phyloP scores from a whole-genome alignment of 2,797 vertebrate genomes.

The Cuniculus paca region DNA sequence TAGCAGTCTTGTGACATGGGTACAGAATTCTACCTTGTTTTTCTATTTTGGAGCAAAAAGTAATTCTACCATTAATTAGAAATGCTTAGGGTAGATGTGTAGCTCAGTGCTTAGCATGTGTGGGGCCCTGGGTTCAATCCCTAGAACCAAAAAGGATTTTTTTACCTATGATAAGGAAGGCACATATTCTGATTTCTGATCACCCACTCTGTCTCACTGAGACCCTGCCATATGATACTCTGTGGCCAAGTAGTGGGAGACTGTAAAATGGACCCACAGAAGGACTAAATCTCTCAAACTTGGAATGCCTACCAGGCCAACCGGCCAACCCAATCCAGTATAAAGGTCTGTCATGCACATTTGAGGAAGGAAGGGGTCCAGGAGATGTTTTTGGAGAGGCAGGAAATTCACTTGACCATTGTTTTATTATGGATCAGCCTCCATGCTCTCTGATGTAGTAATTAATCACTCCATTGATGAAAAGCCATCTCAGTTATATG shows the following conservation, averaged over 20 bases:
- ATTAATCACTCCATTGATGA: conserved; percentile 67
- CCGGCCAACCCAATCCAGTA: background rate
- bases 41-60: background rate
- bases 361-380: background rate
- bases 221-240: background rate
- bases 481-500: conserved; percentile 32
- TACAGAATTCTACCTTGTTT: background rate
- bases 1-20: background rate
- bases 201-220: background rate
- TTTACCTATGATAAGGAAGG: background rate
- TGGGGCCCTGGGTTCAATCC: background rate
- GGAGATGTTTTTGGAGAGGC: background rate
- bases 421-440: conserved; percentile 15
- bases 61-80: background rate
- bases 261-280: background rate
- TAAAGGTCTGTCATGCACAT: background rate
- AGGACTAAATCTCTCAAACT: background rate
- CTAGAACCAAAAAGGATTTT: background rate
- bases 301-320: background rate
- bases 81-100: background rate
- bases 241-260: background rate
- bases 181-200: background rate
- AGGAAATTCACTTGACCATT: conserved; percentile 2
- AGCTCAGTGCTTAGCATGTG: background rate
- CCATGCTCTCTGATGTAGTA: background rate